Percentiles rank a stretch among this genome's conserved stretches.
Evolutionary conservation across 1,140 invertebrate species (phyloP).

Genomic region (Thaumetopoea pityocampa): DNA sequence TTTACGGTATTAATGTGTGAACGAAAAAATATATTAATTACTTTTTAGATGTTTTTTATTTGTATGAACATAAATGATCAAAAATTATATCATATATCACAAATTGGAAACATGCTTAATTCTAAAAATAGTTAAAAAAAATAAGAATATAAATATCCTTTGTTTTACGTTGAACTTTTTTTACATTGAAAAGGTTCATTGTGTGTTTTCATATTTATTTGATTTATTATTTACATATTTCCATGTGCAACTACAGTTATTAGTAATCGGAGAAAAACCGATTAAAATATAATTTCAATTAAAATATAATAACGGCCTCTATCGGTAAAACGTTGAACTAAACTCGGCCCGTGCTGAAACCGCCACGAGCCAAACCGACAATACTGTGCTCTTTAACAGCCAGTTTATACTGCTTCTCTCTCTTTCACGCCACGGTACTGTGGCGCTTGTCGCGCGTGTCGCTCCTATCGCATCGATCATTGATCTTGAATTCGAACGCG

Average conservation of each 20-base stretch:
- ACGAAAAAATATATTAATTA: conserved; percentile 23
- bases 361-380: conserved; percentile 63
- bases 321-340: conserved; percentile 24
- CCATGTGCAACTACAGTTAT: too few species aligned
- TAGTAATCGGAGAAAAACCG: conserved; percentile 23
- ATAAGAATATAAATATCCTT: too few species aligned
- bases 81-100: too few species aligned
- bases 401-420: conserved; percentile 26
- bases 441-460: conserved; percentile 48
- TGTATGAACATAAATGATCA: too few species aligned
- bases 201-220: too few species aligned
- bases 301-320: conserved; percentile 49
- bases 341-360: conserved; percentile 26
- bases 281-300: conserved; percentile 19
- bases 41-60: too few species aligned
- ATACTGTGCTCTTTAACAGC: conserved; percentile 31
- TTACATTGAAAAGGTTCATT: too few species aligned
- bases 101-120: too few species aligned
- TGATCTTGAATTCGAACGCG: conserved; percentile 73
- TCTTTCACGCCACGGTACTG: conserved; percentile 29
- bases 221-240: too few species aligned
- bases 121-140: too few species aligned
- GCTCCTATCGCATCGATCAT: conserved; percentile 71
- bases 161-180: too few species aligned
- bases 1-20: conserved; percentile 1